Evolutionary conservation across 2,113 vertebrate genomes (phyloP).

Genomic region (Oncorhynchus tshawytscha): DNA sequence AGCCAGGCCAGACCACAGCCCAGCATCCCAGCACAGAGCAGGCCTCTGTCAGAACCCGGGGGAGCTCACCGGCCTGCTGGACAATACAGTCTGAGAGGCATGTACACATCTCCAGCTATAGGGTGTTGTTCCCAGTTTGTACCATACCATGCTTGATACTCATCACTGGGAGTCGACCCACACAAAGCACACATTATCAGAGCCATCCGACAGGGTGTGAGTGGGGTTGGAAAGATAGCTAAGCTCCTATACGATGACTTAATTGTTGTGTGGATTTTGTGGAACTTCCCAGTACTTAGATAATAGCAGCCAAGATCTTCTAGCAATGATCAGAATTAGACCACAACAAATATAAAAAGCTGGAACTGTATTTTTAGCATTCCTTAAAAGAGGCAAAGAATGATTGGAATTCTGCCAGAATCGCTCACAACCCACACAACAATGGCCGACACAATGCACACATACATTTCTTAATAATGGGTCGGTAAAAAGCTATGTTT

Average conservation of each 20-base stretch:
- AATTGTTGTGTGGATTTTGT: slow-evolving; percentile 36
- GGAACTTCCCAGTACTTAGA: slow-evolving; percentile 32
- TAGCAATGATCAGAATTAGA: slow-evolving; percentile 17
- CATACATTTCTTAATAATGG: background rate
- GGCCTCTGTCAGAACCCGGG: slow-evolving; percentile 45
- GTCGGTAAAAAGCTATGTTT: background rate
- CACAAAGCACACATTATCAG: background rate
- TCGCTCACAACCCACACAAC: slow-evolving; percentile 5
- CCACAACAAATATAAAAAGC: no score
- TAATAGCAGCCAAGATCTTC: slow-evolving; percentile 24
- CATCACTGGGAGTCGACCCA: slow-evolving; percentile 4
- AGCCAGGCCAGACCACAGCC: slow-evolving; percentile 51
- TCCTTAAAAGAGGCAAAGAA: slow-evolving; percentile 37
- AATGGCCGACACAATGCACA: no score
- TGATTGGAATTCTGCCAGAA: slow-evolving; percentile 47
- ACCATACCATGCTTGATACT: no score
- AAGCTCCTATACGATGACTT: slow-evolving; percentile 34
- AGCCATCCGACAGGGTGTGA: background rate
- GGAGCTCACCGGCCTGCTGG: slow-evolving; percentile 5
- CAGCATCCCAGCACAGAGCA: slow-evolving; percentile 46
- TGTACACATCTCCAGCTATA: background rate
- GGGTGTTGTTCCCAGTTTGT: no score
- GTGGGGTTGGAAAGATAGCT: background rate
- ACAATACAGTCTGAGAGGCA: slow-evolving; percentile 6
- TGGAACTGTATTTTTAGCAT: background rate